A percentile compares a stretch with the other conserved stretches of the same genome.
Conservation (phyloP, 2,888 invertebrate species). For the Neoascia interrupta region DNA sequence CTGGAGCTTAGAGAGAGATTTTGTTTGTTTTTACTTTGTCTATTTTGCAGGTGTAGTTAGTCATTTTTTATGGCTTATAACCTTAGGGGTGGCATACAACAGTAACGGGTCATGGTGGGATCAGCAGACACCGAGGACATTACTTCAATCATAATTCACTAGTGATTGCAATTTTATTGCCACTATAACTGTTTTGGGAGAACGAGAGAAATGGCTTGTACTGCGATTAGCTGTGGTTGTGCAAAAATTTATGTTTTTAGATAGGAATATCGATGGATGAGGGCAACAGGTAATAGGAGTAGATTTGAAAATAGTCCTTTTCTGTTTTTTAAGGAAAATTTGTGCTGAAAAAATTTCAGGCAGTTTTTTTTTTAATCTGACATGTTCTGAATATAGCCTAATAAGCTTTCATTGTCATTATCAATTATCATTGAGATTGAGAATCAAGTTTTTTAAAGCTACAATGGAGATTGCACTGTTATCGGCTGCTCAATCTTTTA, state of each 20-base stretch:
- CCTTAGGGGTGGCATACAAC: background rate
- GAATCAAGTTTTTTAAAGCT: no score
- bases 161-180: constrained; percentile 66
- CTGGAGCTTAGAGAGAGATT: constrained; percentile 54
- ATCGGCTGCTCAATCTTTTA: no score
- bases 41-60: constrained; percentile 66
- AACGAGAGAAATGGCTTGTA: constrained; percentile 6
- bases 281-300: constrained; percentile 12
- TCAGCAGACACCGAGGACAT: constrained; percentile 50
- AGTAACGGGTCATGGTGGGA: background rate
- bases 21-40: constrained; percentile 16
- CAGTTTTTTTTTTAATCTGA: no score
- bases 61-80: constrained; percentile 63
- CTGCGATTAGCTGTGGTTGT: constrained; percentile 31
- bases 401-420: no score
- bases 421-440: no score
- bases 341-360: no score
- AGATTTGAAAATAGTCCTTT: no score
- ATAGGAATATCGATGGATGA: background rate
- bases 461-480: no score
- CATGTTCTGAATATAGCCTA: no score
- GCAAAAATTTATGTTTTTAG: constrained; percentile 42
- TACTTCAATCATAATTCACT: constrained; percentile 68
- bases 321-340: no score
- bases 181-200: constrained; percentile 22